Conservation (phyloP, 2,888 invertebrate genomes). For the Drosophila kuntzei region DNA sequence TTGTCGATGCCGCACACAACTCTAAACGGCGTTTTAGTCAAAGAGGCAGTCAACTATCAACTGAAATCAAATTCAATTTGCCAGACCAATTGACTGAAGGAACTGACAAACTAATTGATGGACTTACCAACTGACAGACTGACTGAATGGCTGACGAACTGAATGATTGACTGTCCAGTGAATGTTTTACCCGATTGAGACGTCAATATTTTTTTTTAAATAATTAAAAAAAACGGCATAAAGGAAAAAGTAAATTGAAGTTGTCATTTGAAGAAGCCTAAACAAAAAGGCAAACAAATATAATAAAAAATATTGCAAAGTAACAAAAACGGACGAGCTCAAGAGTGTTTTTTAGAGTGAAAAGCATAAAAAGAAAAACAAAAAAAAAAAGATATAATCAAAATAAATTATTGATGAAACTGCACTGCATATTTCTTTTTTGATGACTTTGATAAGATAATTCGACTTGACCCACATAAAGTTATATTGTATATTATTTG, state of each 20-base stretch:
- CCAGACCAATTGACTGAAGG: slow-evolving; percentile 61
- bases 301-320: slow-evolving; percentile 79
- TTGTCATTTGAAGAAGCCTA: slow-evolving; percentile 30
- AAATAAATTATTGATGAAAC: neutral
- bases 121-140: slow-evolving; percentile 31
- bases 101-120: slow-evolving; percentile 58
- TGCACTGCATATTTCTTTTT: neutral
- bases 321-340: slow-evolving; percentile 70
- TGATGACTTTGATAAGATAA: slow-evolving; percentile 15
- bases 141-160: slow-evolving; percentile 47
- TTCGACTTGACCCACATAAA: slow-evolving; percentile 25
- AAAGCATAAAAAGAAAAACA: slow-evolving; percentile 41
- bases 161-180: slow-evolving; percentile 25
- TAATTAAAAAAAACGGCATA: too few relatives aligned
- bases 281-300: slow-evolving; percentile 74
- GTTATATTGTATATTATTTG: neutral
- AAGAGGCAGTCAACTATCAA: slow-evolving; percentile 52
- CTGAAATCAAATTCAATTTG: slow-evolving; percentile 73
- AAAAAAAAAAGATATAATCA: neutral
- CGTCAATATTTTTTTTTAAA: slow-evolving; percentile 37
- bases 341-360: slow-evolving; percentile 83
- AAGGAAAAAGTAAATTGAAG: neutral
- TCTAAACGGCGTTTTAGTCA: slow-evolving; percentile 73
- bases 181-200: slow-evolving; percentile 24
- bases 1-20: slow-evolving; percentile 53